phyloP scores from a whole-genome alignment of 2,113 vertebrate species.

The Aythya baeri region DNA sequence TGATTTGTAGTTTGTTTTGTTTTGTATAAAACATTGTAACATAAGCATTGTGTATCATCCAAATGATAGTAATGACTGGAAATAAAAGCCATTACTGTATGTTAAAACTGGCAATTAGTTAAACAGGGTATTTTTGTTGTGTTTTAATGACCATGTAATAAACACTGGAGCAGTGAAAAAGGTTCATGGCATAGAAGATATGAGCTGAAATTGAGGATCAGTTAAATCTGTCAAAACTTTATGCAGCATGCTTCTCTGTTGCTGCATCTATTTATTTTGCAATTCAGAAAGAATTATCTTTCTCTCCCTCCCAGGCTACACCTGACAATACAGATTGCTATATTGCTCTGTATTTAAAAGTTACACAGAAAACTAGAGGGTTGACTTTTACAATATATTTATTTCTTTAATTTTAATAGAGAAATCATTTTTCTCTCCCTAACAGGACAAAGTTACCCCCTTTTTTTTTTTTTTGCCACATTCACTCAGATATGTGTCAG shows the following conservation, averaged over 20 bases:
- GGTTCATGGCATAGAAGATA: neutral
- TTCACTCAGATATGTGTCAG: neutral
- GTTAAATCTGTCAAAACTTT: slow-evolving; percentile 53
- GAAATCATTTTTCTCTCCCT: neutral
- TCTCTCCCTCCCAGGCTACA: neutral
- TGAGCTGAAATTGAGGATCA: slow-evolving; percentile 44
- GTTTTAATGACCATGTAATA: neutral
- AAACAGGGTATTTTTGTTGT: neutral
- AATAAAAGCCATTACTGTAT: slow-evolving; percentile 16
- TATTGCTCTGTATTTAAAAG: neutral
- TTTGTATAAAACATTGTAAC: slow-evolving; percentile 21
- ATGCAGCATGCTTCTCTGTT: neutral
- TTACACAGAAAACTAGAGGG: neutral
- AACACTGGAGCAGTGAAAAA: slow-evolving; percentile 43
- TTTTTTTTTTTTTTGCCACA: neutral
- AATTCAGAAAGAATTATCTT: neutral
- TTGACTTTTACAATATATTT: neutral
- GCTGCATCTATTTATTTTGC: neutral
- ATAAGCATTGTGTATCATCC: neutral
- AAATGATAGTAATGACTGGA: neutral
- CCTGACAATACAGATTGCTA: neutral
- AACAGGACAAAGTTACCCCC: neutral
- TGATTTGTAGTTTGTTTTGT: neutral
- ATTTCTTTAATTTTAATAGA: neutral
- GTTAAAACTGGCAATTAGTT: neutral